Base-by-base conservation (phyloP, 2,797 vertebrate genomes). In the Notolepis coatsorum region DNA sequence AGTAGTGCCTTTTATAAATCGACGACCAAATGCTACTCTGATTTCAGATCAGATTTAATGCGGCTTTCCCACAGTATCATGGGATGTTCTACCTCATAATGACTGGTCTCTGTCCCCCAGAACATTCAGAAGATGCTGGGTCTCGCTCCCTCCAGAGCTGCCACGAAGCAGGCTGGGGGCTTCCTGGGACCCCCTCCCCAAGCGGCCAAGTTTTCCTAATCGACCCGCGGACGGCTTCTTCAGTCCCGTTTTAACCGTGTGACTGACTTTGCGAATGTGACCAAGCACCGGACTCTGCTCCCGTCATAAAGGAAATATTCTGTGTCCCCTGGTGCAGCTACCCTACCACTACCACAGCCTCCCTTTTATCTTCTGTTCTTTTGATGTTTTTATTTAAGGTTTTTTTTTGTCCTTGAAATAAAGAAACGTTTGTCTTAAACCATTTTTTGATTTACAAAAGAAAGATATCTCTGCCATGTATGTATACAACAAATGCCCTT, bases 81-180 rank as follows among this genome's bases (percentile, higher is more conserved):
- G 13, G 28, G 21, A 15, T 39, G 2, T 43, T 47, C 24, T 53
- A 3, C 38, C 1, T 4, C 1, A 48, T 4, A 46, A 4, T 51
- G 10, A 33, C 35, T 52, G n/a, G 9, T 45, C 3, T 75, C 72
- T 2, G 55, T 72, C 67, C 50, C 65, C 50, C 89, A 99, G 97
- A 99, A 99, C 72, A 99, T 99, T 62, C 97, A 99, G 94, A 99
- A 99, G 91, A 95, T 99, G 93, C 91, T 99, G 0, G 98, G 97
- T 37, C 93, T 99, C 0, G 98, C 97, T 21, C 97, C 98, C 31
- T 99, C 98, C 33, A 93, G 97, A 78, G 98, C 98, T 47, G 97
- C 98, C 54, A 99, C 98, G 28, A 99, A 99, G 72, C 98, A 99
- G 75, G 98, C 97, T 0, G 98, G 98, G 30, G 98, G 97, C 24